These are phyloP conservation scores for Trididemnum nubilum DNA, from an alignment of 23 tunicate species.

Conservation along the genomic window DNA sequence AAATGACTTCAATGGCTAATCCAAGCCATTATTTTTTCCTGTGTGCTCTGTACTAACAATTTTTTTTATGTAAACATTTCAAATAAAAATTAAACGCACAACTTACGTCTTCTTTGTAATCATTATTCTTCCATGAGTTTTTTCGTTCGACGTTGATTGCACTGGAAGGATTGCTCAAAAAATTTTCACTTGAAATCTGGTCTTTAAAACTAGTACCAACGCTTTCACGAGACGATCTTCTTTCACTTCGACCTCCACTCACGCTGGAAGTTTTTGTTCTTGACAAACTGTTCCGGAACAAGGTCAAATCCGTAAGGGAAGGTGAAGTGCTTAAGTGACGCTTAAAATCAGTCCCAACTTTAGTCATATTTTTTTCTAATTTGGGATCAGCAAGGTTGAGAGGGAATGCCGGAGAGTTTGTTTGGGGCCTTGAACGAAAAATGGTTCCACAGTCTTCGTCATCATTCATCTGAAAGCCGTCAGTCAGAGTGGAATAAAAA, in stretches of 20 bases:
- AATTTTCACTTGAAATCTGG: neutral
- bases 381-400: neutral
- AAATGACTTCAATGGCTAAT: too few relatives aligned
- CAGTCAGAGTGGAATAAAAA: neutral
- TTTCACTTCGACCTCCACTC: neutral
- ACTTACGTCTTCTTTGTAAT: constrained; percentile 11
- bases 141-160: neutral
- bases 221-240: neutral
- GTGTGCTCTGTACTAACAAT: too few relatives aligned
- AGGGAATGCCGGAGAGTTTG: neutral
- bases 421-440: neutral
- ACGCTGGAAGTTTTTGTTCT: neutral
- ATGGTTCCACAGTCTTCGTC: neutral
- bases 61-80: too few relatives aligned
- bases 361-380: neutral
- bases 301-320: neutral
- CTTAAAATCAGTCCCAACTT: constrained; percentile 2
- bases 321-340: neutral
- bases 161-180: neutral
- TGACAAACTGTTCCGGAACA: neutral
- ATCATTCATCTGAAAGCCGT: neutral
- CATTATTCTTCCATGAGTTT: neutral
- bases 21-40: too few relatives aligned
- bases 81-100: too few relatives aligned
- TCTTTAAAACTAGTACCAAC: neutral